Conservation (phyloP, 2,797 vertebrate genomes). For the Enteromius unitaeniatus region DNA sequence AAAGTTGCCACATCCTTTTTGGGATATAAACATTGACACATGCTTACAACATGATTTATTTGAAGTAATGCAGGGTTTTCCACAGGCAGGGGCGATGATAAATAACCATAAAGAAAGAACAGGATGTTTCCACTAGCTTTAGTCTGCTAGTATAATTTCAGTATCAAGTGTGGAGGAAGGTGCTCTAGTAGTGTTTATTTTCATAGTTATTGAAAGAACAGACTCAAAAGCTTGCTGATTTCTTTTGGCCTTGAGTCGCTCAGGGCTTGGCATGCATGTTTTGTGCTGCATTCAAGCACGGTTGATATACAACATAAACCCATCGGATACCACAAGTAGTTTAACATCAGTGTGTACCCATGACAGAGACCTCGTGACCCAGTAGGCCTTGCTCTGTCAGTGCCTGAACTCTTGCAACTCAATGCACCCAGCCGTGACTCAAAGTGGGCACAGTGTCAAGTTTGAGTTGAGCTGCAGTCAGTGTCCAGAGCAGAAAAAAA, state of each 20-base stretch:
- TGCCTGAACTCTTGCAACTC: constrained; percentile 13
- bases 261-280: background rate
- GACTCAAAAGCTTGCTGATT: background rate
- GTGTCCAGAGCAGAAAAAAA: constrained; percentile 32
- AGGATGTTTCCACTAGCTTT: constrained; percentile 10
- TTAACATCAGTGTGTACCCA: constrained; percentile 49
- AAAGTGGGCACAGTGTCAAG: constrained; percentile 17
- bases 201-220: constrained; percentile 2
- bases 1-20: background rate
- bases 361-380: constrained; percentile 31
- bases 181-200: background rate
- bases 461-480: constrained; percentile 30
- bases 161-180: background rate
- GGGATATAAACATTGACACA: background rate
- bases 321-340: constrained; percentile 42
- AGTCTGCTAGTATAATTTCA: constrained; percentile 9
- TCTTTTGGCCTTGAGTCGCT: background rate
- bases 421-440: constrained; percentile 12
- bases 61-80: background rate
- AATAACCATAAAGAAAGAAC: constrained; percentile 23
- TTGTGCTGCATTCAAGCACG: background rate
- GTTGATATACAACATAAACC: background rate
- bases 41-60: background rate
- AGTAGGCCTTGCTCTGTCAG: constrained; percentile 1
- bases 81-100: background rate